Evolutionary conservation across 2,888 invertebrate species (phyloP), one percentile per base, ranked within the genome.

Genomic region (Nebria brevicollis): DNA sequence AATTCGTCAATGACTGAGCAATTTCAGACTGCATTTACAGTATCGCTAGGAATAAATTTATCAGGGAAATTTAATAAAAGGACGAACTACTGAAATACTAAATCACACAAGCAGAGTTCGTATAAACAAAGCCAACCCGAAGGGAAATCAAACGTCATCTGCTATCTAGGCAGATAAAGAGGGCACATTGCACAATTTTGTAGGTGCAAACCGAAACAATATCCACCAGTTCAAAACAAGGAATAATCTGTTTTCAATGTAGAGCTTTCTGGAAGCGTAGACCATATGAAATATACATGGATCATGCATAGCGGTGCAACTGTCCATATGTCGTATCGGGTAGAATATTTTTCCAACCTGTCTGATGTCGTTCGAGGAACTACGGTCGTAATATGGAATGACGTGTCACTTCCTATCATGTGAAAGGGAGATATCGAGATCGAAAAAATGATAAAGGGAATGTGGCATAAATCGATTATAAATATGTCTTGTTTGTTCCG

Each of bases 401-500:
- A 84, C 13, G 72, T 82, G 13, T 76, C 79, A 68, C 76, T 85
- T 4, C 42, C 74, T 77, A 85, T 86, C 6, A 70, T 74, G 75
- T 86, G 85, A 64, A 82, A 78, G 15, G 86, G 86, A 6, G 84
- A 68, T 7, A 76, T 86, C 1, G 65, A 82, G n/a, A 84, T 87
- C 15, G 82, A 85, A 75, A 84, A 81, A 41, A 75, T 80, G 25
- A 76, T 84, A n/a, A 82, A 86, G 66, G 83, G 83, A 10, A 77
- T 82, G 76, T 86, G 86, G 86, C 72, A 82, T 34, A 66, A 82
- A 25, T 75, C 83, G 1, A 25, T 76, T 1, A 83, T 87, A 77
- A 83, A 0, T 82, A 86, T 82, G 84, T 85, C 43, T 68, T 86
- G 79, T 87, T 86, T 84, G 85, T 88, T 5, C 87, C 87, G 10